A percentile compares a stretch with the other conserved stretches of the same genome.
Evolutionary conservation across 2,113 vertebrate genomes (phyloP).

Genomic region (Myxocyprinus asiaticus): DNA sequence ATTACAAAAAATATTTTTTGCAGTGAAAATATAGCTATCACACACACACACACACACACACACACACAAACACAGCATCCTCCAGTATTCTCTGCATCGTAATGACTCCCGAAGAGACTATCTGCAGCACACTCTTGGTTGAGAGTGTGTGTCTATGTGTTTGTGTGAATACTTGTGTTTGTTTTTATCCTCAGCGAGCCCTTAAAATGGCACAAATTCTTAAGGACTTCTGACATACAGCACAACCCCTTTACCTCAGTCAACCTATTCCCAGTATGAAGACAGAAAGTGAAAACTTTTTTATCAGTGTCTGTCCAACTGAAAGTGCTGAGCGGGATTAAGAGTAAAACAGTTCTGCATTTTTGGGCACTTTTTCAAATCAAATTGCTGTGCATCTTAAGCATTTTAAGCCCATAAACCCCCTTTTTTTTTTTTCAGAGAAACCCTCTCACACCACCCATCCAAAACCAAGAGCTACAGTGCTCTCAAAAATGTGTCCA

Average conservation of each 20-base stretch:
- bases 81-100: not conserved
- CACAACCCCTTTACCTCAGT: not conserved
- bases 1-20: too few species aligned
- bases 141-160: too few species aligned
- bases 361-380: not conserved
- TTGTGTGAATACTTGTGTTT: too few species aligned
- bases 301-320: not conserved
- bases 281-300: too few species aligned
- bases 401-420: constrained; percentile 35
- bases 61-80: too few species aligned
- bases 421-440: constrained; percentile 22
- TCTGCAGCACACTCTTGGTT: not conserved
- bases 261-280: not conserved
- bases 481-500: not conserved
- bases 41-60: too few species aligned
- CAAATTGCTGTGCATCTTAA: constrained; percentile 38
- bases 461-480: constrained; percentile 6
- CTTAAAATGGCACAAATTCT: not conserved
- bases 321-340: constrained; percentile 10
- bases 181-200: not conserved
- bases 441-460: constrained; percentile 8
- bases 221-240: not conserved
- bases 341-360: constrained; percentile 11
- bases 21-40: too few species aligned
- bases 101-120: constrained; percentile 27